These are phyloP conservation scores for Dicrostonyx torquatus DNA, from an alignment of 2,797 vertebrate genomes.

Conservation along the genomic window DNA sequence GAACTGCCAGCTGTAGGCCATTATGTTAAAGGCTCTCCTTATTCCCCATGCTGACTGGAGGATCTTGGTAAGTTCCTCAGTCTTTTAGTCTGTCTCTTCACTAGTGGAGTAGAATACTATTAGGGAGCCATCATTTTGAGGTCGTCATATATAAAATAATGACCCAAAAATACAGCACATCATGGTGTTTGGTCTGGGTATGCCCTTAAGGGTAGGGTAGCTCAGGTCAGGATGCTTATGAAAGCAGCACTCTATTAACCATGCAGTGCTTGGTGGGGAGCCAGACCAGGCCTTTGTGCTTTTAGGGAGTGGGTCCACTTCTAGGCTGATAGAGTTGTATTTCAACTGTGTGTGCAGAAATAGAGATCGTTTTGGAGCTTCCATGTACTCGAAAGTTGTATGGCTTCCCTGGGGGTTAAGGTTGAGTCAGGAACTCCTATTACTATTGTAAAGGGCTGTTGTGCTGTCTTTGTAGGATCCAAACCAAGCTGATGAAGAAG, in stretches of 20 bases:
- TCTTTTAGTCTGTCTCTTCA: background rate
- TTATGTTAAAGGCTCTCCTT: background rate
- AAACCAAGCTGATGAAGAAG: constrained; percentile 91
- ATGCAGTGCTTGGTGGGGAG: background rate
- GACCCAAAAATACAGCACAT: background rate
- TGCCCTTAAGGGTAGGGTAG: background rate
- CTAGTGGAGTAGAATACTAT: background rate
- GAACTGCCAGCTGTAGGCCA: background rate
- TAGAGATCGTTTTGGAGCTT: background rate
- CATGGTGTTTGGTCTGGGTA: constrained; percentile 20
- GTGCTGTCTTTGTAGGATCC: constrained; percentile 88
- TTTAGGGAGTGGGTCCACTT: background rate
- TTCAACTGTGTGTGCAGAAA: background rate
- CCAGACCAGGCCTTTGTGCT: background rate
- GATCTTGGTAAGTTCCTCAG: background rate
- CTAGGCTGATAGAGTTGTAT: background rate
- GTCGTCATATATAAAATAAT: background rate
- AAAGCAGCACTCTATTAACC: background rate
- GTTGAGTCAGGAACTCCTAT: constrained; percentile 13
- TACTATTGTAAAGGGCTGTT: background rate
- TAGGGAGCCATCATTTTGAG: background rate
- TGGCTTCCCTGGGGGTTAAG: background rate
- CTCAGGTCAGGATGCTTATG: background rate
- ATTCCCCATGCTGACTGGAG: background rate
- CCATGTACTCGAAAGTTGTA: background rate